These are phyloP conservation scores for Microtus ochrogaster DNA, from an alignment of 2,113 vertebrate species.

Conservation along the genomic window DNA sequence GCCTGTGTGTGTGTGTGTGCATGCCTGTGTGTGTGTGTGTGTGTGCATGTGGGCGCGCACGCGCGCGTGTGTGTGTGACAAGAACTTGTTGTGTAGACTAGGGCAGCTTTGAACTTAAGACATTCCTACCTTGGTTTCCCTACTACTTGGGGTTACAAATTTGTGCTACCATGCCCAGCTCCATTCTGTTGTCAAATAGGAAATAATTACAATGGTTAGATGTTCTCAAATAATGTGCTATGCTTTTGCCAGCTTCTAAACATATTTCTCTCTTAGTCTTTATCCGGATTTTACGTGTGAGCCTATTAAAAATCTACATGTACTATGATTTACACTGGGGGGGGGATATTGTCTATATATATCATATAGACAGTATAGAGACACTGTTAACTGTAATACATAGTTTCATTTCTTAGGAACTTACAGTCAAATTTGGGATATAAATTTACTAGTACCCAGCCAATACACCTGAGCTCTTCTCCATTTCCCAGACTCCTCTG, in stretches of 20 bases:
- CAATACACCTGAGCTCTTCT: neutral
- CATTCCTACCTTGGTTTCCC: neutral
- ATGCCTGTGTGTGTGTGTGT: neutral
- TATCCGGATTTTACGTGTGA: neutral
- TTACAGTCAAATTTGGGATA: neutral
- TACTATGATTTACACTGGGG: neutral
- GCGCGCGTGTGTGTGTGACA: neutral
- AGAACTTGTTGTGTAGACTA: neutral
- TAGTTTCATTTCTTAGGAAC: neutral
- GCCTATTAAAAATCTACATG: neutral
- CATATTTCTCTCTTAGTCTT: neutral
- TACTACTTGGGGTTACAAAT: neutral
- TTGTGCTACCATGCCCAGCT: neutral
- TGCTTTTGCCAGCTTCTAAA: neutral
- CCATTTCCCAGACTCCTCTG: neutral
- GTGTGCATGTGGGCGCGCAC: neutral
- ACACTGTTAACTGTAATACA: neutral
- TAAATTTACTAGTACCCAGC: neutral
- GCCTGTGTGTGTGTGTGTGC: neutral
- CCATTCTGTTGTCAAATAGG: neutral
- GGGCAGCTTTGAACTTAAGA: neutral
- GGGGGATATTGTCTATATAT: neutral
- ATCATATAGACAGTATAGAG: neutral
- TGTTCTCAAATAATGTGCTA: neutral
- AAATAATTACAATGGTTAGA: neutral